Base-by-base conservation (phyloP, 2,797 vertebrate genomes). In the Rhadinocentrus ornatus region DNA sequence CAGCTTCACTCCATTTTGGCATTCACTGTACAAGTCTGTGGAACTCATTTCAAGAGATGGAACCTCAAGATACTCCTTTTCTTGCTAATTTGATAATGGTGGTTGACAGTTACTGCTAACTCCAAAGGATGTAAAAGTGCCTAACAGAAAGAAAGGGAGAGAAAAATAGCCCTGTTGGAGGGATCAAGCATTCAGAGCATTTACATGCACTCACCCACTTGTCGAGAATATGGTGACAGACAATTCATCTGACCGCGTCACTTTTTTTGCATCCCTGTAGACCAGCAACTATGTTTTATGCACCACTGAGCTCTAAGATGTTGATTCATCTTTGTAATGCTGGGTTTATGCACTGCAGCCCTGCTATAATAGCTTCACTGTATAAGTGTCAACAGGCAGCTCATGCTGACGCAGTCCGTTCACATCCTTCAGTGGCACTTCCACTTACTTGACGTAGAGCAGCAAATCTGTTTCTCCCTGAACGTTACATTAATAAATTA, bases 281-380 rank as follows among this genome's bases (percentile, higher is more conserved):
- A 22, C 32, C n/a, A 10, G 35, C 20, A 26, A 26, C 32, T 56
- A 8, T 64, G 53, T 31, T 50, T 52, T 65, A 65, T 70, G 59
- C 66, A 39, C 39, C 64, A 72, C 24, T 65, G 57, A 60, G 27
- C 52, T 54, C n/a, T 44, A 29, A 35, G 57, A 72, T 57, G 37
- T 61, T 61, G 58, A 46, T 70, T 64, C 20, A 37, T 31, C 72
- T 67, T 44, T 67, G 48, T 50, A 71, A 74, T 66, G 50, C 71
- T 9, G 59, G 39, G 3, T 58, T 82, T 61, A 70, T 27, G 62
- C 24, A 50, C 55, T 39, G 64, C n/a, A 65, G 62, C 26, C 27
- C 46, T 10, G 22, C 12, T 64, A 20, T 58, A 50, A 57, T 22
- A 58, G 22, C 31, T 35, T 69, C 22, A 9, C 24, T 27, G 10